Conservation (phyloP, 2,797 vertebrate species). For the Poecile montanus region DNA sequence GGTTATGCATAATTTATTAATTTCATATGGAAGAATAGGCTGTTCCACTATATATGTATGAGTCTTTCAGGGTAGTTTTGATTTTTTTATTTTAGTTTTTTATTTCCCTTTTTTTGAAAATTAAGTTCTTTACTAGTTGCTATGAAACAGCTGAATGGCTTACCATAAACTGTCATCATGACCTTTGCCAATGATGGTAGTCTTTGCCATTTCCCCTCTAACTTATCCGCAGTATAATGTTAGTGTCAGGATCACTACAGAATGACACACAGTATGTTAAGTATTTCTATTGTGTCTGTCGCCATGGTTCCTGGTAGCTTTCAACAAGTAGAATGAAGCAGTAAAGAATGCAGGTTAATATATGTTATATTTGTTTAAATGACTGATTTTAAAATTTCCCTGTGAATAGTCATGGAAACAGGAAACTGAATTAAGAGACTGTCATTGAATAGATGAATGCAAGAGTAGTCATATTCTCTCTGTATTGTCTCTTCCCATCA, state of each 20-base stretch:
- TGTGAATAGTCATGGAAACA: neutral
- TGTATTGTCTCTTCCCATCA: neutral
- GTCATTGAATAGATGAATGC: neutral
- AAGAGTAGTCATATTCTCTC: neutral
- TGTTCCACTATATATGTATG: neutral
- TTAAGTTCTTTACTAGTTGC: neutral
- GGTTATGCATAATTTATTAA: neutral
- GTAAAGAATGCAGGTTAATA: neutral
- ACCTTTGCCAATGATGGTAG: neutral
- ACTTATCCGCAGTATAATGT: neutral
- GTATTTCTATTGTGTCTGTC: neutral
- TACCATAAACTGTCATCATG: neutral
- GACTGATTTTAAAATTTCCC: neutral
- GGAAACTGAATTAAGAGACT: neutral
- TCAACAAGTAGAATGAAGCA: neutral
- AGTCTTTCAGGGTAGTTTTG: neutral
- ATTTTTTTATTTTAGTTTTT: neutral
- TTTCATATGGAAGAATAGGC: neutral
- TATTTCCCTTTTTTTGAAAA: neutral
- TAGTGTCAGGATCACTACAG: neutral
- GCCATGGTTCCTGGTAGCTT: neutral
- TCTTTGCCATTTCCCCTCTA: neutral
- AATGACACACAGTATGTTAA: neutral
- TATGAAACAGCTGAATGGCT: neutral
- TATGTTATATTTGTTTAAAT: neutral